A percentile compares a stretch with the other conserved stretches of the same genome.
Conservation (phyloP, 2,113 vertebrate species). For the Sphyrna mokarran region DNA sequence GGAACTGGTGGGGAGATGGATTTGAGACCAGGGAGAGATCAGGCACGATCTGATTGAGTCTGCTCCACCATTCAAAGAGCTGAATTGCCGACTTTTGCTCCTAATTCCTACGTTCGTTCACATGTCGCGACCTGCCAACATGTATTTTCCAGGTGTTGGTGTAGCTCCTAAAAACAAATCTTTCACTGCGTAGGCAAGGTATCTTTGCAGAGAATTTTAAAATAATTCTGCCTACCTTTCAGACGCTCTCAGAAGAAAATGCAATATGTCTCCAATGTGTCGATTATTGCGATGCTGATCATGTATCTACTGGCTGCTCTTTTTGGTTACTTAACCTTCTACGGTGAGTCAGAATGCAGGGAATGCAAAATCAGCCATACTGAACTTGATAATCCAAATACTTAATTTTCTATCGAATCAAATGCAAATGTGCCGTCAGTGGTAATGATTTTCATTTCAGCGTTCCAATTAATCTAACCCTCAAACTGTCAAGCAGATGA, state of each 20-base stretch:
- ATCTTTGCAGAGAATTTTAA: too few species aligned
- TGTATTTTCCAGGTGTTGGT: not conserved
- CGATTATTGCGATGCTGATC: slow-evolving; percentile 83
- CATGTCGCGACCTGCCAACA: not conserved
- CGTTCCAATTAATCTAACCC: not conserved
- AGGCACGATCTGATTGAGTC: too few species aligned
- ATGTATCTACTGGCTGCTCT: slow-evolving; percentile 92
- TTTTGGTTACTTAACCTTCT: slow-evolving; percentile 93
- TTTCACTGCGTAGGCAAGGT: not conserved
- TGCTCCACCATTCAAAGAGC: too few species aligned
- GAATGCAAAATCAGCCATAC: not conserved
- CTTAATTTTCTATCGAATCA: not conserved
- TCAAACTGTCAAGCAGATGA: not conserved
- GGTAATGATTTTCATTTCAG: not conserved
- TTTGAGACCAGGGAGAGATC: too few species aligned
- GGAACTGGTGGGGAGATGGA: too few species aligned
- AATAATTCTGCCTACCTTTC: slow-evolving; percentile 41
- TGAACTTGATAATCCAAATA: not conserved
- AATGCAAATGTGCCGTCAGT: not conserved
- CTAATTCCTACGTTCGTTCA: not conserved
- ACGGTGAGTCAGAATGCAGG: slow-evolving; percentile 58
- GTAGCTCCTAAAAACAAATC: not conserved
- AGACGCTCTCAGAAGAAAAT: slow-evolving; percentile 81
- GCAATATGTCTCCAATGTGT: slow-evolving; percentile 89
- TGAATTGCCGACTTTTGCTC: too few species aligned